phyloP scores from a whole-genome alignment of 2,113 vertebrate species.

The Corvus moneduloides region DNA sequence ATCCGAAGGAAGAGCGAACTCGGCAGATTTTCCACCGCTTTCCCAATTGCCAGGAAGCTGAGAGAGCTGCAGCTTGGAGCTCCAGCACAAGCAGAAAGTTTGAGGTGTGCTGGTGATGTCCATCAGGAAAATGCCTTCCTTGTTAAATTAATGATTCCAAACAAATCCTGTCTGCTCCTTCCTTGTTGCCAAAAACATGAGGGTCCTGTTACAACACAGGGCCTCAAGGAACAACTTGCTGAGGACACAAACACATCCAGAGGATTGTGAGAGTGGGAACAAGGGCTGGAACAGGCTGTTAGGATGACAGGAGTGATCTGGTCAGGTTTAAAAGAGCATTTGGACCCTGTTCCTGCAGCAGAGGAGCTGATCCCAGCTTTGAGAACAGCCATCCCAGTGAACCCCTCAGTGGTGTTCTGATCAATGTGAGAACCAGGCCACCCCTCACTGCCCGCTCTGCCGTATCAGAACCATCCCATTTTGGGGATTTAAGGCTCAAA shows the following conservation, averaged over 20 bases:
- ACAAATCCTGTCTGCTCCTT: neutral
- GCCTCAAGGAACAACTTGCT: neutral
- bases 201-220: neutral
- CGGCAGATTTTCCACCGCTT: neutral
- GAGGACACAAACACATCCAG: neutral
- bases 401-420: neutral
- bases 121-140: neutral
- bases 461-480: neutral
- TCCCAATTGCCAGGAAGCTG: neutral
- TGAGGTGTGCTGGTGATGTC: neutral
- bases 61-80: neutral
- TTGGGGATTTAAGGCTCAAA: neutral
- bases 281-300: neutral
- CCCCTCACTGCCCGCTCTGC: neutral
- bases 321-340: neutral
- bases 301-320: neutral
- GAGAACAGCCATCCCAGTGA: neutral
- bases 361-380: neutral
- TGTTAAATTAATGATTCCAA: neutral
- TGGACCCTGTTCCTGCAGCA: neutral
- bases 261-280: neutral
- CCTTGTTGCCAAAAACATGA: neutral
- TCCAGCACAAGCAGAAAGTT: neutral
- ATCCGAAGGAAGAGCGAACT: neutral
- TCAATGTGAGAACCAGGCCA: neutral